Evolutionary conservation across 2,113 vertebrate species (phyloP).

Genomic region (Thunnus maccoyii): DNA sequence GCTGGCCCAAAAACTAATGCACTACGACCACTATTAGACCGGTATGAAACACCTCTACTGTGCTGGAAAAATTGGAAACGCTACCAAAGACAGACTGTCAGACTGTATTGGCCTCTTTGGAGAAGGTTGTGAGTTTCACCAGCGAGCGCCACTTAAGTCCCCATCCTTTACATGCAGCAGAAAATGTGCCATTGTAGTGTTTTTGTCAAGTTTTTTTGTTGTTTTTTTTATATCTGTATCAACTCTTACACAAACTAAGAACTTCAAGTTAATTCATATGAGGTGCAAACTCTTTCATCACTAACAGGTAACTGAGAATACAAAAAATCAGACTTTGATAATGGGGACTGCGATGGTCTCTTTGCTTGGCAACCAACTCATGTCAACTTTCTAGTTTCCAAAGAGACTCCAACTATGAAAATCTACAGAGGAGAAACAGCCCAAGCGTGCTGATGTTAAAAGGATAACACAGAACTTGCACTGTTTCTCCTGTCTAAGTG

Average conservation of each 20-base stretch:
- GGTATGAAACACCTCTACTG: constrained; percentile 86
- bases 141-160: constrained; percentile 68
- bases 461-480: constrained; percentile 48
- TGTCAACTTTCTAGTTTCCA: constrained; percentile 67
- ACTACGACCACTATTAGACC: constrained; percentile 87
- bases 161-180: constrained; percentile 60
- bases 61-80: constrained; percentile 85
- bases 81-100: constrained; percentile 86
- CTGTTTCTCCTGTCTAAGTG: constrained; percentile 77
- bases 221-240: neutral
- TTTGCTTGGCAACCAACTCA: constrained; percentile 66
- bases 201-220: constrained; percentile 35
- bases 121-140: constrained; percentile 70
- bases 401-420: constrained; percentile 81
- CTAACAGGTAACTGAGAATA: constrained; percentile 28
- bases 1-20: constrained; percentile 85
- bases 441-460: constrained; percentile 52
- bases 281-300: constrained; percentile 44
- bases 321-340: constrained; percentile 26
- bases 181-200: constrained; percentile 48
- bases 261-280: constrained; percentile 42
- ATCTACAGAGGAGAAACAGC: constrained; percentile 80
- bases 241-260: constrained; percentile 35
- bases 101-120: constrained; percentile 80
- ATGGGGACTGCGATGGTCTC: constrained; percentile 72